Percentiles rank a stretch among this genome's conserved stretches.
phyloP scores from a whole-genome alignment of 2,888 invertebrate genomes.

The Dinocampus coccinellae region DNA sequence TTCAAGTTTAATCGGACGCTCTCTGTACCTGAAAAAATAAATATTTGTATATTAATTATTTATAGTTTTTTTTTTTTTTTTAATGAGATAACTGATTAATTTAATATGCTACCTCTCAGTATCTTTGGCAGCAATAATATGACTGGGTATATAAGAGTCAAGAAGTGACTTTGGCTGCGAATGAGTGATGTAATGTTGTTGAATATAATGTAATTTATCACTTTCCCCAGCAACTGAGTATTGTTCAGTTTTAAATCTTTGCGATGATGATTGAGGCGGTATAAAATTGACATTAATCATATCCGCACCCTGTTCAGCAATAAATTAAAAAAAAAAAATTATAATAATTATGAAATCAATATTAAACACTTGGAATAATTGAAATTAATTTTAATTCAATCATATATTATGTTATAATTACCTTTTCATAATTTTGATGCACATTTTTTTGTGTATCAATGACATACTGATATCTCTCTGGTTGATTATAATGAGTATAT shows the following conservation, averaged over 20 bases:
- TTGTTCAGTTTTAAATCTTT: constrained; percentile 54
- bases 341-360: neutral
- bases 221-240: constrained; percentile 47
- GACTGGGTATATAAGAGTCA: constrained; percentile 71
- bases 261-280: constrained; percentile 55
- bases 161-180: constrained; percentile 69
- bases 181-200: constrained; percentile 43
- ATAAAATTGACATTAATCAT: constrained; percentile 49
- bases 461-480: constrained; percentile 37
- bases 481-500: constrained; percentile 42
- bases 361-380: neutral
- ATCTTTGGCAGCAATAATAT: constrained; percentile 63
- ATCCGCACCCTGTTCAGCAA: constrained; percentile 46
- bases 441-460: constrained; percentile 53
- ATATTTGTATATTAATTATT: constrained; percentile 1
- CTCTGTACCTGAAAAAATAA: constrained; percentile 58
- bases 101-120: constrained; percentile 55
- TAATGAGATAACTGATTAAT: neutral
- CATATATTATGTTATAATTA: neutral
- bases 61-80: no score
- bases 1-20: constrained; percentile 64
- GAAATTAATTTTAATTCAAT: neutral
- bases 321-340: constrained; percentile 7
- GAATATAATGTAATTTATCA: constrained; percentile 48
- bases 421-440: constrained; percentile 49